Evolutionary conservation across 92 coral and sea anemone species (phyloP), one percentile per base, ranked within the genome.

Genomic region (Scolanthus callimorphus): DNA sequence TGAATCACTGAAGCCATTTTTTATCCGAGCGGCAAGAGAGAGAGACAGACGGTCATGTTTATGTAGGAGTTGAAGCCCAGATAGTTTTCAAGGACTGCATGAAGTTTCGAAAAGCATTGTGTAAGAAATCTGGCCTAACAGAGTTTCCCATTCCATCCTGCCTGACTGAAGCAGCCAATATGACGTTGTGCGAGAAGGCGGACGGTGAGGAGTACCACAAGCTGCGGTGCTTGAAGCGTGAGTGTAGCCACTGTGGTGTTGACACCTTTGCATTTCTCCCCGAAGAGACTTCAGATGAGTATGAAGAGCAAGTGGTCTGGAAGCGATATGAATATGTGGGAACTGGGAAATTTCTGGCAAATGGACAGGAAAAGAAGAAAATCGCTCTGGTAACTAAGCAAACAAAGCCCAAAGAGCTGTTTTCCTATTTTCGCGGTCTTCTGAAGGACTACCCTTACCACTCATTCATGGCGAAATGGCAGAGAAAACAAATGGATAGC

Each of bases 381-480:
- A 52, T 65, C 27, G 54, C 75, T 11, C 25, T 79, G 25, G 70
- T 79, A 3, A 34, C 62, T 11, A 57, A 81, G 29, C 10, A 61
- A 13, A 73, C 81, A 1, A 3, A 63, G 31, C 67, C 81, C 28
- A 49, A 20, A 13, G 57, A 78, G 28, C 30, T 70, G 12, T 62
- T 70, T 57, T 0, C 25, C 6, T 66, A 80, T 19, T 73, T 80
- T 26, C 37, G 60, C 11, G 51, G 6, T 13, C 82, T 74, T 12
- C 70, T 81, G 3, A 22, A 44, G 44, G 69, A 57, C 2, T 75
- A 69, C 49, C 83, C 74, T 0, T 69, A 69, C 51, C 70, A 69
- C 17, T 69, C 88, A 3, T 75, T 81, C 20, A 72, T 65, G 75
- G 86, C 80, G 2, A 65, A 49, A 43, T 74, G 83, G 83, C 79